Evolutionary conservation across 2,113 vertebrate genomes (phyloP), one percentile per base, ranked within the genome.

Genomic region (Oryzias javanicus): DNA sequence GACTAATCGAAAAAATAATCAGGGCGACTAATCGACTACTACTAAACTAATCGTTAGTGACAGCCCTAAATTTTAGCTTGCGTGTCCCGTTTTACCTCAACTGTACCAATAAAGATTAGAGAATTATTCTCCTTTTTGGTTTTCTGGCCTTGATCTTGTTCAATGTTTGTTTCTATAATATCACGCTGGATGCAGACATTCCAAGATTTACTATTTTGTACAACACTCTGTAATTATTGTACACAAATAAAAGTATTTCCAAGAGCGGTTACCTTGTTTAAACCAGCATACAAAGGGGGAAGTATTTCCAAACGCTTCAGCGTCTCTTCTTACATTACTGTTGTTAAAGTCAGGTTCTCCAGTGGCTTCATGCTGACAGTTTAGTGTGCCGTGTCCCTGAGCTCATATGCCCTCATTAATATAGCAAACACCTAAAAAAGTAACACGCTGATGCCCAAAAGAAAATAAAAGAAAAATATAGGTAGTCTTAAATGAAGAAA

Each of bases 281-380:
- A 35, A 35, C 7, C 3, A 35, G 19, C 55, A 19, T 42, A 25
- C 41, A 29, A 70, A 51, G 55, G n/a, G 19, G 67, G 63, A 27
- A 61, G 35, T 12, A 10, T 12, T 35, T 35, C 55, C 47, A 19
- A 19, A 3, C 27, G 24, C 60, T 64, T 20, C 51, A 63, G 24
- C 45, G 14, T 63, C 53, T 76, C 56, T 22, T 55, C 59, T 70
- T 60, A 70, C 66, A 55, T 47, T 35, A 10, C 35, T 35, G 1
- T 12, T 35, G 35, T 12, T 35, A 12, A 22, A 22, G 22, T 42
- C 42, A 29, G 22, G 27, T 41, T 42, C 56, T 51, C 17, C 57
- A 55, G 70, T 64, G 67, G 65, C 70, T 27, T 66, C 2, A 16
- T 41, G 64, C 42, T 69, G 64, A 76, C 66, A 67, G 63, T 29